phyloP scores from a whole-genome alignment of 1,140 invertebrate species.

The Euura lappo region DNA sequence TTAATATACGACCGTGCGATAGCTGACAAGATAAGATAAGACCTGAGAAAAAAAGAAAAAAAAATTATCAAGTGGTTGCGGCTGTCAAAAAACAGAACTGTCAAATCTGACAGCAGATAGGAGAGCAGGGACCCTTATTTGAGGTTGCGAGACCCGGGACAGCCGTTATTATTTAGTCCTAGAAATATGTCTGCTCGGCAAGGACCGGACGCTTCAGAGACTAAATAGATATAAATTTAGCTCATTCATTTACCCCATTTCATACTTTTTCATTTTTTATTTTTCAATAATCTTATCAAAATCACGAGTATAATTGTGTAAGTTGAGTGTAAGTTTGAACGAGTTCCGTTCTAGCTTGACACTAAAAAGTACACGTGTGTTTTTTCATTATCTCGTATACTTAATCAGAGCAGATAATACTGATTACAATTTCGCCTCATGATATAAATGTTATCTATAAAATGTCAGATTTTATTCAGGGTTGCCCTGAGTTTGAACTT shows the following conservation, averaged over 20 bases:
- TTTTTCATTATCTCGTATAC: background rate
- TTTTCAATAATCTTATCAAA: background rate
- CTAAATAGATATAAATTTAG: no score
- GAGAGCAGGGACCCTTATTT: background rate
- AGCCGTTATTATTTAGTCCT: background rate
- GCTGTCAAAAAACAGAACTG: slow-evolving; percentile 1
- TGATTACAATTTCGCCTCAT: background rate
- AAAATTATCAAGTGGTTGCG: slow-evolving; percentile 3
- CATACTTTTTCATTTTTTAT: background rate
- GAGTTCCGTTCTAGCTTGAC: no score
- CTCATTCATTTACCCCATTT: background rate
- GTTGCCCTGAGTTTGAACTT: background rate
- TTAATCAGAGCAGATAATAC: slow-evolving; percentile 9
- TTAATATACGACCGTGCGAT: slow-evolving; percentile 28
- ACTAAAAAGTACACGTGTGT: no score
- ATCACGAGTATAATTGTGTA: background rate
- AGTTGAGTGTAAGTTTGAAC: no score
- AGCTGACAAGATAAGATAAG: slow-evolving; percentile 31
- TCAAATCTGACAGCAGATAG: slow-evolving; percentile 7
- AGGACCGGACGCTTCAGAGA: no score
- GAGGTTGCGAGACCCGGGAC: background rate
- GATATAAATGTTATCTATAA: slow-evolving; percentile 5
- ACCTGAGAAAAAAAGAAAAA: background rate
- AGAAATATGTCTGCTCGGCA: background rate
- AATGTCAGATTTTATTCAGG: background rate